Base-by-base conservation (phyloP, 2,888 invertebrate genomes). In the Cephus rjabovi region DNA sequence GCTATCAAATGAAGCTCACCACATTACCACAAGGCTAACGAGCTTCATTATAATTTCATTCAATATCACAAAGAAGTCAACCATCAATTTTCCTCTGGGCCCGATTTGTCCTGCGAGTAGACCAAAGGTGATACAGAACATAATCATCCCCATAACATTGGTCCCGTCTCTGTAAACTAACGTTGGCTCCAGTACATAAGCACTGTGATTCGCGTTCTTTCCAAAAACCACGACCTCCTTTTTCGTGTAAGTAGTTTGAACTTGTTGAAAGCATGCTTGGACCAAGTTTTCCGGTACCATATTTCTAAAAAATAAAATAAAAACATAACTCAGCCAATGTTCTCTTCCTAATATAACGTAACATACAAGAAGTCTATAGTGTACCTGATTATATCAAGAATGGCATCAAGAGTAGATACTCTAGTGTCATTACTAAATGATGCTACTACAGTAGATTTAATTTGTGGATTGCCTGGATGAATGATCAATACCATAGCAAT, bases 131-230 rank as follows among this genome's bases (percentile, higher is more conserved):
- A 94, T 93, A 85, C 94, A 94, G 87, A 95, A 94, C 34, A 93
- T 92, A 79, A 94, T 94, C 88, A 94, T 91, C 4, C 92, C 95
- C 90, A 95, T 92, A 30, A 95, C 94, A 87, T 95, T 95, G 79
- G 94, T 94, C 73, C 95, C 95, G 83, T 94, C 93, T 81, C 91
- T 93, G 86, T 92, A 92, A 35, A 91, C 86, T 34, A 91, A 87
- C 37, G 84, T 84, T 12, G 88, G 88, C 77, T 91, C 89, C 76
- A 88, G 78, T 12, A 87, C 78, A 70, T 84, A 87, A 73, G 86
- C 86, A 69, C 82, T 88, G 37, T 86, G 84, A 80, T 86, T 87
- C n/a, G 76, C 37, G n/a, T 77, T 81, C 68, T 85, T 87, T 15
- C 83, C 83, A 56, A 56, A 56, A 35, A 88, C 83, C 4, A 87